Percentiles rank a stretch among this genome's conserved stretches.
phyloP scores from a whole-genome alignment of 1,140 invertebrate genomes.

The Ooceraea biroi region DNA sequence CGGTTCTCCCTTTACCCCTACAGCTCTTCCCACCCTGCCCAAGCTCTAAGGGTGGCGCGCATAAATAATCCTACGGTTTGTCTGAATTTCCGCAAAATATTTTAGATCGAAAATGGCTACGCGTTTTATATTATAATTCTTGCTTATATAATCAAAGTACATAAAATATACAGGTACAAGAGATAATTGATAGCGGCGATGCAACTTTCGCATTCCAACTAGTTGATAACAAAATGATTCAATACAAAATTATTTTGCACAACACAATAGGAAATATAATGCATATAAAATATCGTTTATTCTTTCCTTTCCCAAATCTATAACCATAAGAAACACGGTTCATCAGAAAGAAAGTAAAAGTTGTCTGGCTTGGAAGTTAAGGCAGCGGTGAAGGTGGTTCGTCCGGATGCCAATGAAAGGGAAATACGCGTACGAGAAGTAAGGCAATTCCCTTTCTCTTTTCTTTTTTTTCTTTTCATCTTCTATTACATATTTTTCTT shows the following conservation, averaged over 20 bases:
- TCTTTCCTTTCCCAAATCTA: neutral
- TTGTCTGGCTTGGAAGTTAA: conserved; percentile 79
- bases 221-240: neutral
- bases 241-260: neutral
- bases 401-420: conserved; percentile 84
- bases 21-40: conserved; percentile 52
- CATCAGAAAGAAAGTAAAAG: conserved; percentile 82
- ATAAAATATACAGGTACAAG: neutral
- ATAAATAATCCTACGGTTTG: conserved; percentile 69
- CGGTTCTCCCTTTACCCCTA: conserved; percentile 43
- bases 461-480: neutral
- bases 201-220: neutral
- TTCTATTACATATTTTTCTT: neutral
- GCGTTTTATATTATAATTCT: neutral
- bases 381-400: conserved; percentile 75
- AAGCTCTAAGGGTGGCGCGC: conserved; percentile 69
- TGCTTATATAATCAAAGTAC: conserved; percentile 5
- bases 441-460: conserved; percentile 18
- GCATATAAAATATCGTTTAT: neutral
- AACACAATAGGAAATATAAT: neutral
- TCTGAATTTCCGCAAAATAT: conserved; percentile 73
- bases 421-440: conserved; percentile 75
- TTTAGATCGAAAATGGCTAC: conserved; percentile 38
- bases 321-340: conserved; percentile 72
- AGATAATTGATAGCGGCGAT: neutral